Evolutionary conservation across 2,113 vertebrate genomes (phyloP).

Genomic region (Psephotus haematonotus): DNA sequence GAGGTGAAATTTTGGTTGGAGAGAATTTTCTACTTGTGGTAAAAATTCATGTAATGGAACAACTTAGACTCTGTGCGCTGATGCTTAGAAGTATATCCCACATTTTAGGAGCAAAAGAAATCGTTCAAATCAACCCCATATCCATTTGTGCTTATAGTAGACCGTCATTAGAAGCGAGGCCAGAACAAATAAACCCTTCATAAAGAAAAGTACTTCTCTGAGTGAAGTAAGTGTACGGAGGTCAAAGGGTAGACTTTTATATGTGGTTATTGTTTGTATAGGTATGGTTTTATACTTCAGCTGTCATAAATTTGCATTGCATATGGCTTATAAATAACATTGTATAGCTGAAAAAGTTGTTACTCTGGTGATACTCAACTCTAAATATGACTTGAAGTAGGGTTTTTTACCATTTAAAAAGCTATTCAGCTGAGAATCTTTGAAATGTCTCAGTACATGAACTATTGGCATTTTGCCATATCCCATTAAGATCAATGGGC

Average conservation of each 20-base stretch:
- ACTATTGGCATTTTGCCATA: conserved; percentile 64
- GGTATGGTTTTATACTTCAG: neutral
- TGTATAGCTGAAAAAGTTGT: conserved; percentile 10
- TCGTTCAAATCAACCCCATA: neutral
- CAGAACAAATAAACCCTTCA: neutral
- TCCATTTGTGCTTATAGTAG: neutral
- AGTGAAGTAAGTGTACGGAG: neutral
- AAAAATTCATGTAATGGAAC: neutral
- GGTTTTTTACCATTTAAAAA: conserved; percentile 28
- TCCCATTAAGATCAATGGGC: conserved; percentile 60
- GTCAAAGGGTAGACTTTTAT: neutral
- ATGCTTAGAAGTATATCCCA: neutral
- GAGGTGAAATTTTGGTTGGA: neutral
- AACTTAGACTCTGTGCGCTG: neutral
- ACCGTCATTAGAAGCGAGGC: neutral
- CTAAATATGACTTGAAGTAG: conserved; percentile 44
- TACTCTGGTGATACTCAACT: conserved; percentile 41
- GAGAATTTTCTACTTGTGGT: neutral
- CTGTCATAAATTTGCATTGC: neutral
- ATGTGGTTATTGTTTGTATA: neutral
- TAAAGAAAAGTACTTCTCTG: neutral
- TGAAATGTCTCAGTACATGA: conserved; percentile 31
- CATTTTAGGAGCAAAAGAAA: neutral
- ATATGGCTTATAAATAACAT: neutral
- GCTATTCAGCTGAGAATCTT: conserved; percentile 50